Evolutionary conservation across 2,113 vertebrate genomes (phyloP).

Genomic region (Malaclemys terrapin): DNA sequence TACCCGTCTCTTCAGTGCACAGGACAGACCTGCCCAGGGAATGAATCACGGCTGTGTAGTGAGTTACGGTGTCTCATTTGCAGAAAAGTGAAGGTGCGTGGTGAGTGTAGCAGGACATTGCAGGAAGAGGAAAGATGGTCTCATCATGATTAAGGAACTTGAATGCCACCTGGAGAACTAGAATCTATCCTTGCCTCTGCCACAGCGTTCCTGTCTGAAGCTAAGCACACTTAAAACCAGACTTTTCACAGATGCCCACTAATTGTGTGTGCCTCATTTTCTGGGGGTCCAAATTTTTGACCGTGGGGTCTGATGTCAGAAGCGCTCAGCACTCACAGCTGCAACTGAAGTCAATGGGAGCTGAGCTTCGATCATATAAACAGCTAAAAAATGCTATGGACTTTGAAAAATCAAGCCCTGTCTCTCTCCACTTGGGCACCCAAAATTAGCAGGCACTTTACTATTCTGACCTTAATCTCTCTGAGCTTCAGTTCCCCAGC

Average conservation of each 20-base stretch:
- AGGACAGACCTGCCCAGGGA: neutral
- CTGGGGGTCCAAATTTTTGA: neutral
- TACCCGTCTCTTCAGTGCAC: neutral
- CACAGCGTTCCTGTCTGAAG: neutral
- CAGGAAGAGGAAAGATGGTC: neutral
- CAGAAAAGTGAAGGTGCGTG: neutral
- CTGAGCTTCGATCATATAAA: neutral
- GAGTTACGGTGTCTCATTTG: neutral
- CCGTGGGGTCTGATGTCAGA: neutral
- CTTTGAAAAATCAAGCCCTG: neutral
- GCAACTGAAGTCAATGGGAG: neutral
- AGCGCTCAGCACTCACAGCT: neutral
- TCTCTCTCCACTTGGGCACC: neutral
- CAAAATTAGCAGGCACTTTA: neutral
- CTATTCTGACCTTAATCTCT: neutral
- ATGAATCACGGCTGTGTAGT: rapidly evolving
- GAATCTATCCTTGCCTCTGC: neutral
- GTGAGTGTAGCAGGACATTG: rapidly evolving
- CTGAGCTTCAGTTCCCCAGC: neutral
- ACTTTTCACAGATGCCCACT: neutral
- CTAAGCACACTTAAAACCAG: neutral
- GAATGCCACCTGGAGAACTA: neutral
- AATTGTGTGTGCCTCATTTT: neutral
- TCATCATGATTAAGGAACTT: neutral
- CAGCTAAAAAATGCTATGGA: neutral